Evolutionary conservation across 2,113 vertebrate species (phyloP).

Genomic region (Loxodonta africana): DNA sequence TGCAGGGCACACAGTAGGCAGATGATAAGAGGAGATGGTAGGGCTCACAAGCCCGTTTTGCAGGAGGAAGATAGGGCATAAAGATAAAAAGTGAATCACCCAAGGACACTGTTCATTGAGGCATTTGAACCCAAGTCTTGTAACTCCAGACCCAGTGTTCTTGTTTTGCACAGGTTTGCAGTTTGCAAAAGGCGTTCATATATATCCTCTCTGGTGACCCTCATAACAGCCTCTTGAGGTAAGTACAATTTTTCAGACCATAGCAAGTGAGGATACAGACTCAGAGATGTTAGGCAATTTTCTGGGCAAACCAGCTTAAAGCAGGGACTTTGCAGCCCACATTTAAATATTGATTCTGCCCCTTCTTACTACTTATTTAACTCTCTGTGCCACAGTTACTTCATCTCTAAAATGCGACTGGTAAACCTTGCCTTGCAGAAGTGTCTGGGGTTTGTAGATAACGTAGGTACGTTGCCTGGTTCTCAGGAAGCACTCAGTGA

Average conservation of each 20-base stretch:
- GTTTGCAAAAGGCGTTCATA: background rate
- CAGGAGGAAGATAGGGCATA: background rate
- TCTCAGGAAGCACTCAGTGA: background rate
- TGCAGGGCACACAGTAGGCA: background rate
- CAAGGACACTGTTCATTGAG: background rate
- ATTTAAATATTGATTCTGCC: background rate
- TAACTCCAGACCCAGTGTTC: background rate
- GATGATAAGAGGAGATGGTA: background rate
- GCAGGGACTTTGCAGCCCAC: background rate
- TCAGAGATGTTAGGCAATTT: background rate
- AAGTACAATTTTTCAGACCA: background rate
- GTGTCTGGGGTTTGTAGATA: background rate
- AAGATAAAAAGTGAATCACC: background rate
- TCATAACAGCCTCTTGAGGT: background rate
- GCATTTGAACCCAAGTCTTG: background rate
- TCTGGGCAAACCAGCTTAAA: background rate
- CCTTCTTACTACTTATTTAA: background rate
- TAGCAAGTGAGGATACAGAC: background rate
- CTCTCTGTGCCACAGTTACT: background rate
- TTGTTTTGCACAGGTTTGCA: background rate
- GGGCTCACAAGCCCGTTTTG: background rate
- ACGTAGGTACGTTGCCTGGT: background rate
- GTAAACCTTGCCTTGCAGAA: constrained; percentile 2
- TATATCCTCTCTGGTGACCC: background rate
- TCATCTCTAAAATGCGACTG: background rate